These are phyloP conservation scores for Coryphaenoides rupestris DNA, from an alignment of 2,113 vertebrate genomes.

Conservation along the genomic window DNA sequence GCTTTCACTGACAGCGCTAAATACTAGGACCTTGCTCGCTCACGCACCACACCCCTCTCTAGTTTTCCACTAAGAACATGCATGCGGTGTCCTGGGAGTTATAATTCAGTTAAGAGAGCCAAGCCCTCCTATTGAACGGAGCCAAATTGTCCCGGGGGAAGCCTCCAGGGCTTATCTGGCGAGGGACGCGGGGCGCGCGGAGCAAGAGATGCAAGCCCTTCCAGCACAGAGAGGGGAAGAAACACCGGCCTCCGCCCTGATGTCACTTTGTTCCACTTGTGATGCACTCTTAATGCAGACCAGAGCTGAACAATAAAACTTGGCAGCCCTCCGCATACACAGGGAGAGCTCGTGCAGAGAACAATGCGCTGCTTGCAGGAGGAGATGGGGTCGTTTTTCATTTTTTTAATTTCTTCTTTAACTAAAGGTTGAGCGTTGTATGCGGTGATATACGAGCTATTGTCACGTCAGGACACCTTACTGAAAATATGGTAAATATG, in stretches of 20 bases:
- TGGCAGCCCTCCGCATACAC: slow-evolving; percentile 19
- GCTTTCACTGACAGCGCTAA: not conserved
- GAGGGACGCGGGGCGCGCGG: slow-evolving; percentile 1
- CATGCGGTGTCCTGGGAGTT: slow-evolving; percentile 18
- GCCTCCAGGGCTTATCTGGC: slow-evolving; percentile 39
- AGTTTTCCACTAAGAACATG: slow-evolving; percentile 17
- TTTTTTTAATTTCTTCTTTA: no score
- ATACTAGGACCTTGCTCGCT: not conserved
- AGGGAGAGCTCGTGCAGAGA: slow-evolving; percentile 17
- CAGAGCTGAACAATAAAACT: slow-evolving; percentile 53
- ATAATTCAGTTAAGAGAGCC: slow-evolving; percentile 28
- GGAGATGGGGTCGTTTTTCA: not conserved
- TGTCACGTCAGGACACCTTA: no score
- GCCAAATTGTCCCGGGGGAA: slow-evolving; percentile 37
- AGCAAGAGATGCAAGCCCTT: slow-evolving; percentile 39
- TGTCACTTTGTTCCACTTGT: slow-evolving; percentile 48
- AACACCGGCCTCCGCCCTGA: slow-evolving; percentile 42
- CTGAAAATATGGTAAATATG: slow-evolving; percentile 4
- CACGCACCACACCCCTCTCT: not conserved
- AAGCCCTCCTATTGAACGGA: slow-evolving; percentile 30
- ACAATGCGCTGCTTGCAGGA: slow-evolving; percentile 24
- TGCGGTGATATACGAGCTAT: not conserved
- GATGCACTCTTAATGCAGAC: slow-evolving; percentile 52
- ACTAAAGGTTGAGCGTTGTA: slow-evolving; percentile 12
- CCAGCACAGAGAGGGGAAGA: slow-evolving; percentile 50